Percentiles rank a stretch among this genome's conserved stretches.
These are phyloP conservation scores for Drosophila kuntzei DNA, from an alignment of 2,888 invertebrate species.

Conservation along the genomic window DNA sequence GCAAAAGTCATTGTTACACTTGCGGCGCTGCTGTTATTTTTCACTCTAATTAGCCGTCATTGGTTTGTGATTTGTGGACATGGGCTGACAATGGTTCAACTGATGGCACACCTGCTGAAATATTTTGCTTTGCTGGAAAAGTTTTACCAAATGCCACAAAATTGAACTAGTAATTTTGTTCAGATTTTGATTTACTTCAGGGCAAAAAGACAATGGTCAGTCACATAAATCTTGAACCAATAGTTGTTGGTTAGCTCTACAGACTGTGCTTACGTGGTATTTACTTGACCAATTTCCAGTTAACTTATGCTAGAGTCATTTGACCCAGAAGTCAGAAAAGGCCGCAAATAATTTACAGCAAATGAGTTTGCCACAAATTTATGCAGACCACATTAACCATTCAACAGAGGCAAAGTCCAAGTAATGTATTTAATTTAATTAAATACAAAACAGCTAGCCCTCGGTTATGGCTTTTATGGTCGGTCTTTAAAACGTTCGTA, in stretches of 20 bases:
- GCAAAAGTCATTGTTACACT: constrained; percentile 74
- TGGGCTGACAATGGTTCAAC: constrained; percentile 18
- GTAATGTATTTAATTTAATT: constrained; percentile 77
- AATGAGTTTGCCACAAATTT: constrained; percentile 74
- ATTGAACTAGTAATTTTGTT: constrained; percentile 54
- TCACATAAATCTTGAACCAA: constrained; percentile 47
- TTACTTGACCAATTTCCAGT: constrained; percentile 62
- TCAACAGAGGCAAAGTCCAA: constrained; percentile 48
- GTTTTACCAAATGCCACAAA: constrained; percentile 46
- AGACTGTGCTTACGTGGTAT: constrained; percentile 21
- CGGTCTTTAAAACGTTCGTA: constrained; percentile 69
- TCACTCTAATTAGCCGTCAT: constrained; percentile 79
- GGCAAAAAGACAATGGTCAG: constrained; percentile 24
- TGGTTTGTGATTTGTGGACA: constrained; percentile 78
- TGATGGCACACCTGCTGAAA: constrained; percentile 42
- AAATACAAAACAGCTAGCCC: constrained; percentile 56
- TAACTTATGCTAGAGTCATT: constrained; percentile 43
- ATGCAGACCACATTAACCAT: constrained; percentile 77
- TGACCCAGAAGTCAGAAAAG: constrained; percentile 26
- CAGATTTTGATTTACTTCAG: constrained; percentile 67
- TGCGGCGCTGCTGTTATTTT: constrained; percentile 58
- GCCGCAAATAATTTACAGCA: constrained; percentile 72
- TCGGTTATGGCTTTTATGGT: constrained; percentile 59
- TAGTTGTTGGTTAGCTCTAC: constrained; percentile 28
- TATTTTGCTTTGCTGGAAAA: constrained; percentile 28